phyloP scores from a whole-genome alignment of 2,113 vertebrate genomes.

The Carlito syrichta region DNA sequence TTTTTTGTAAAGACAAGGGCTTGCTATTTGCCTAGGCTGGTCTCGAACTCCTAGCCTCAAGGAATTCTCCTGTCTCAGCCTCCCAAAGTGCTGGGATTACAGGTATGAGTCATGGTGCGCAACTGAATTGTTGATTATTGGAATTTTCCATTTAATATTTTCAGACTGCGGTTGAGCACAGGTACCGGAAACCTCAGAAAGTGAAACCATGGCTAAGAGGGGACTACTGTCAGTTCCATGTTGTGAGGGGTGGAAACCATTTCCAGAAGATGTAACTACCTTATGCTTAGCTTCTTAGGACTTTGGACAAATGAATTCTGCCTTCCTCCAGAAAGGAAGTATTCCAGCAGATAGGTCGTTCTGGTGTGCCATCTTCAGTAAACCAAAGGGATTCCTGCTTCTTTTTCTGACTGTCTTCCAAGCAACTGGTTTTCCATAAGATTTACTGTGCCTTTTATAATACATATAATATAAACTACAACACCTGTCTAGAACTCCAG shows the following conservation, averaged over 20 bases:
- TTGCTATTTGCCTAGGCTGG: too few relatives aligned
- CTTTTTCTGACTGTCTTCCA: not conserved
- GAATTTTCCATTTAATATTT: not conserved
- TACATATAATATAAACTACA: not conserved
- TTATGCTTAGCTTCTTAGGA: not conserved
- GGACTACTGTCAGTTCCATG: rapidly evolving
- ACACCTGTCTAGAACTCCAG: not conserved
- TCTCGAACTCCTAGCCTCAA: too few relatives aligned
- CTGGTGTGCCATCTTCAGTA: not conserved
- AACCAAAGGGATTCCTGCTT: not conserved
- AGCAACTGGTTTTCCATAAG: not conserved
- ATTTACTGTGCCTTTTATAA: not conserved
- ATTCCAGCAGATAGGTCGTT: not conserved
- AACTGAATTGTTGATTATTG: not conserved
- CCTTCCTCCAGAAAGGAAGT: not conserved
- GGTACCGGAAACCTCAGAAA: not conserved
- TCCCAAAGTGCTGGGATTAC: too few relatives aligned
- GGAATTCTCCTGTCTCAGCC: too few relatives aligned
- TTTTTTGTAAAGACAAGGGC: too few relatives aligned
- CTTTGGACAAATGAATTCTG: not conserved
- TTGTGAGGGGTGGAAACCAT: not conserved
- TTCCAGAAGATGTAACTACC: not conserved
- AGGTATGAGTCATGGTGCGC: too few relatives aligned
- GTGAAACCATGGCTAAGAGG: not conserved
- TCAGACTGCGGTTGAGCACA: not conserved